Evolutionary conservation across 2,797 vertebrate genomes (phyloP).

Genomic region (Diplodus sargus): DNA sequence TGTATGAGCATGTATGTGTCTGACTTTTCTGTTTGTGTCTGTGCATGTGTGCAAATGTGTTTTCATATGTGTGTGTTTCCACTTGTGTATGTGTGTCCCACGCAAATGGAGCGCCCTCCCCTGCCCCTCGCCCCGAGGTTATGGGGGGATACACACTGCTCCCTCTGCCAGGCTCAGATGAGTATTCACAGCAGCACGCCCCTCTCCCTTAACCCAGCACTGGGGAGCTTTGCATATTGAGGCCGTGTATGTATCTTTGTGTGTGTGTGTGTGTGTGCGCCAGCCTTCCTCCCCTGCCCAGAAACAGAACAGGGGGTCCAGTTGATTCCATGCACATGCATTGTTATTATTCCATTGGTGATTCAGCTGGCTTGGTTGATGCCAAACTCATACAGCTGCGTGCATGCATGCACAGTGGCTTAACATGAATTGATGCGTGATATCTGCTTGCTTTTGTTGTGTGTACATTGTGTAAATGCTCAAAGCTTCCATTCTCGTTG

Average conservation of each 20-base stretch:
- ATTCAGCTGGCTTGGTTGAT: conserved; percentile 65
- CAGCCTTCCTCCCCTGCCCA: conserved; percentile 55
- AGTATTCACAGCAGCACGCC: conserved; percentile 83
- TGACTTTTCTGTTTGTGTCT: conserved; percentile 68
- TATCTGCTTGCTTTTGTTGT: conserved; percentile 36
- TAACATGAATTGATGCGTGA: conserved; percentile 53
- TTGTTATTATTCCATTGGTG: conserved; percentile 75
- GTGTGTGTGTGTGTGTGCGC: background rate
- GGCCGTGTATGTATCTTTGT: conserved; percentile 58
- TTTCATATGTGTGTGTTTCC: conserved; percentile 66
- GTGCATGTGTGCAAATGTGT: conserved; percentile 66
- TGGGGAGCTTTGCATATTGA: conserved; percentile 85
- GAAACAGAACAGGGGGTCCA: conserved; percentile 70
- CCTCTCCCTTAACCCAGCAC: conserved; percentile 81
- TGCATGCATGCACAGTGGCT: conserved; percentile 61
- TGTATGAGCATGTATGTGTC: conserved; percentile 51
- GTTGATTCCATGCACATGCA: conserved; percentile 75
- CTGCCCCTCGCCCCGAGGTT: conserved; percentile 79
- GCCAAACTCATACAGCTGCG: conserved; percentile 61
- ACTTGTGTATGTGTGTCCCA: conserved; percentile 73
- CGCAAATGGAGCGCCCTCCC: conserved; percentile 73
- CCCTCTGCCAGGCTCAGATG: conserved; percentile 81
- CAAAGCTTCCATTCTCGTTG: conserved; percentile 18
- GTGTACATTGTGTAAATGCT: conserved; percentile 50
- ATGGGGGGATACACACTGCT: conserved; percentile 80